Base-by-base conservation (phyloP, 2,113 vertebrate species). In the Heptranchias perlo region DNA sequence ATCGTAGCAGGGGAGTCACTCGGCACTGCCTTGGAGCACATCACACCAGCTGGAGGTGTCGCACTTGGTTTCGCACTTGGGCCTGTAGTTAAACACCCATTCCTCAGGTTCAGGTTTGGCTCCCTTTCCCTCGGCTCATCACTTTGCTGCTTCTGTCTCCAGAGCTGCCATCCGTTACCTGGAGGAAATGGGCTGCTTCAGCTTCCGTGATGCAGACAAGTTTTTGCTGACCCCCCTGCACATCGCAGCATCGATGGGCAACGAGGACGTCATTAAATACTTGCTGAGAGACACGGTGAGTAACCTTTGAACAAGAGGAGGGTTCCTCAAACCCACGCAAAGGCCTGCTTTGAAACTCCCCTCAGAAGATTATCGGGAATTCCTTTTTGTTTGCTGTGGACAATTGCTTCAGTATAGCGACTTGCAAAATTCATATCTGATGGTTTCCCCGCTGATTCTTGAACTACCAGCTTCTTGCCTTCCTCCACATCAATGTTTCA, bases 91-190 rank as follows among this genome's bases (percentile, higher is more conserved):
- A 52, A 54, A 58, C 52, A 35, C 18, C 47, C 28, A 3, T 94
- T 16, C 1, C 21, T 54, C 44, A 14, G 49, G 1, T 54, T n/a
- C 39, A 6, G 23, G 31, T 31, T 73, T 61, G 82, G 96, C 73
- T 23, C 10, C 96, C 96, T 96, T 96, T 2, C 89, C 61, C 86
- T 54, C 93, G 96, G 8, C 58, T 93, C 16, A 11, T 64, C 1
- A 3, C 35, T 6, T 3, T 8, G 16, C 35, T 93, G 35, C 65
- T 25, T 96, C 10, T 96, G 84, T 96, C 49, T 96, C 25, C 96
- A 98, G 98, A 95, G 96, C 97, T 96, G 97, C 98, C 47, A 97
- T 98, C 65, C 98, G 98, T 94, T 98, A 97, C 96, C 96, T 98
- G 95, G 98, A 97, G 97, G 98, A 98, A 96, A 98, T 97, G 1